Evolutionary conservation across 1,140 invertebrate genomes (phyloP).

Genomic region (Scaptomyza montana): DNA sequence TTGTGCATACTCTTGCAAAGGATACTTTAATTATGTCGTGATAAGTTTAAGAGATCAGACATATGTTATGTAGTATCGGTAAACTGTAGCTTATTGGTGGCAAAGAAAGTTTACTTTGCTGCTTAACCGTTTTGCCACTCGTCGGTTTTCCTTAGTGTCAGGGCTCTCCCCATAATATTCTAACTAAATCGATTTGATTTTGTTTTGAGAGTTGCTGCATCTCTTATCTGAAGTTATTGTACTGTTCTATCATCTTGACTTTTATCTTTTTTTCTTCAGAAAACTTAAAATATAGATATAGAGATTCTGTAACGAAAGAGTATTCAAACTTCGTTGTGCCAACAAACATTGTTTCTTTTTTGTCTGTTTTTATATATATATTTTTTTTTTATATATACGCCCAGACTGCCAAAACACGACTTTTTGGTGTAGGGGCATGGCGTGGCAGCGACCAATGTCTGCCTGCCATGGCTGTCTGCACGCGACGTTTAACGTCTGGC

Average conservation of each 20-base stretch:
- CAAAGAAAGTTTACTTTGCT: too few relatives aligned
- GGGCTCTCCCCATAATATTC: too few relatives aligned
- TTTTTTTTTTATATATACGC: background rate
- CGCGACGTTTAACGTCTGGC: slow-evolving; percentile 79
- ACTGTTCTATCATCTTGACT: too few relatives aligned
- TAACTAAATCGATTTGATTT: too few relatives aligned
- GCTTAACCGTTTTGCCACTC: too few relatives aligned
- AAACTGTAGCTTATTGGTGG: too few relatives aligned
- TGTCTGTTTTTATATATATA: background rate
- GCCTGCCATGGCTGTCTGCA: slow-evolving; percentile 64
- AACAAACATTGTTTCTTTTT: background rate
- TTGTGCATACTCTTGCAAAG: slow-evolving; percentile 15
- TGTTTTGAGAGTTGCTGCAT: too few relatives aligned
- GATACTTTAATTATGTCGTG: slow-evolving; percentile 39
- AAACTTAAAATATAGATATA: too few relatives aligned
- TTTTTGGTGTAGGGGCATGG: slow-evolving; percentile 41
- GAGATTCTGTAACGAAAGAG: background rate
- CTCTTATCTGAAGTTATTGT: too few relatives aligned
- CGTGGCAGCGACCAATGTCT: slow-evolving; percentile 16
- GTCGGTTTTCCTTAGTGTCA: too few relatives aligned
- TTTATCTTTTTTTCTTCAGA: too few relatives aligned
- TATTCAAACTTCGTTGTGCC: background rate
- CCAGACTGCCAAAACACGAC: slow-evolving; percentile 15
- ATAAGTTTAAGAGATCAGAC: background rate
- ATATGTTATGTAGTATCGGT: too few relatives aligned